These are phyloP conservation scores for Notiomystis cincta DNA, from an alignment of 2,113 vertebrate genomes.

Conservation along the genomic window DNA sequence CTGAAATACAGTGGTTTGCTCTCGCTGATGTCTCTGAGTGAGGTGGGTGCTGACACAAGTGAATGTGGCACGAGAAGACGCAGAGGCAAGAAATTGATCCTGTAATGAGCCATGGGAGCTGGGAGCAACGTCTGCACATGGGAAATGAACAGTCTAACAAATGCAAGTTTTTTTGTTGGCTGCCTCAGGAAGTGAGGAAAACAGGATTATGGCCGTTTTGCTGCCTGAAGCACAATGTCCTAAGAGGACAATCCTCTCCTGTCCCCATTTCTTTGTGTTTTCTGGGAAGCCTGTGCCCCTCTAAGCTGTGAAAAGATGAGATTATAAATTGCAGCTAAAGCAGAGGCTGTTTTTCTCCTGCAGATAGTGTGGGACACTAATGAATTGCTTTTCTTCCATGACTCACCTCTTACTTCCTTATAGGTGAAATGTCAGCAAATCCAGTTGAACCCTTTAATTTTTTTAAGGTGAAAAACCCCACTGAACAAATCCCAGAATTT, in stretches of 20 bases:
- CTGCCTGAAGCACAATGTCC: conserved; percentile 18
- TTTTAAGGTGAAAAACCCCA: not conserved
- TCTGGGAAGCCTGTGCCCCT: not conserved
- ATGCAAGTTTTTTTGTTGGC: not conserved
- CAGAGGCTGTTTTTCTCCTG: not conserved
- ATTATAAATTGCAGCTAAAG: conserved; percentile 4
- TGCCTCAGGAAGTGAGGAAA: not conserved
- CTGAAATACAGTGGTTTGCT: not conserved
- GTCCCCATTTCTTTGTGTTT: not conserved
- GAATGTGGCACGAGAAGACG: not conserved
- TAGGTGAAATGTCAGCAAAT: conserved; percentile 37
- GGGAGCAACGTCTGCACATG: not conserved
- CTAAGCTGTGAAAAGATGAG: not conserved
- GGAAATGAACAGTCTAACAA: not conserved
- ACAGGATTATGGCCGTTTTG: conserved; percentile 12
- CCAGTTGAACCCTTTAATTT: not conserved
- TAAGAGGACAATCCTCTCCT: not conserved
- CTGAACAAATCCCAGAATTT: not conserved
- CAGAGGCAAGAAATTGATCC: not conserved
- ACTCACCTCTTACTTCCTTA: not conserved
- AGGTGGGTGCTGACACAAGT: not conserved
- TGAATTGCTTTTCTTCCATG: not conserved
- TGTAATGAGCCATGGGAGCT: not conserved
- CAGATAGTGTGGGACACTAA: not conserved
- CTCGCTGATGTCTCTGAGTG: accelerated